These are phyloP conservation scores for Brachionus koreanus DNA, from an alignment of 1,140 invertebrate genomes.

Conservation along the genomic window DNA sequence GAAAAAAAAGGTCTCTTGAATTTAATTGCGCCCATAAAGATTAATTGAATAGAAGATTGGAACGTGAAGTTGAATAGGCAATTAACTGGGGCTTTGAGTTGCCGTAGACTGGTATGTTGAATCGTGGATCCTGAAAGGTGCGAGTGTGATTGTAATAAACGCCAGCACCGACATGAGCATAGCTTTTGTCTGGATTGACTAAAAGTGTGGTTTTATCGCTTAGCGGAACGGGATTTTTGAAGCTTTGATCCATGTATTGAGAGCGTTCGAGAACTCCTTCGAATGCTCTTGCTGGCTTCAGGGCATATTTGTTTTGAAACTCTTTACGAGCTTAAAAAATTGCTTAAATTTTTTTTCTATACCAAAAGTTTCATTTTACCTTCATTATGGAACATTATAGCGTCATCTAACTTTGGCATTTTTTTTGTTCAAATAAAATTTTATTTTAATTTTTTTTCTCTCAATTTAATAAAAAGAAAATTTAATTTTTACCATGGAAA, in stretches of 20 bases:
- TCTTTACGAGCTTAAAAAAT: background rate
- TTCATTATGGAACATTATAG: background rate
- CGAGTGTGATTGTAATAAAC: background rate
- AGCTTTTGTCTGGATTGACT: background rate
- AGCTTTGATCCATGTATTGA: background rate
- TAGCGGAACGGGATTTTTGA: background rate
- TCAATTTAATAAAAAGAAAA: background rate
- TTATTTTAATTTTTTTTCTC: background rate
- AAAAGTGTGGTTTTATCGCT: background rate
- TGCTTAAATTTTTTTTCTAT: background rate
- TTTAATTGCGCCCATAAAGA: background rate
- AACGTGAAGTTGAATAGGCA: background rate
- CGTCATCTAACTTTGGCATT: constrained; percentile 13
- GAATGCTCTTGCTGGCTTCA: background rate
- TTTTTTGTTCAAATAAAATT: background rate
- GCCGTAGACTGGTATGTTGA: constrained; percentile 1
- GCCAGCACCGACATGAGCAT: background rate
- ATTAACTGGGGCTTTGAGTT: background rate
- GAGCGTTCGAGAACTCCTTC: background rate
- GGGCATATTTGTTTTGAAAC: background rate
- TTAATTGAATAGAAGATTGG: constrained; percentile 25
- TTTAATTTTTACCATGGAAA: background rate
- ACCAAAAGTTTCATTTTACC: background rate
- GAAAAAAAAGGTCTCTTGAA: background rate
- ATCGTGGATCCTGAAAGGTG: background rate